These are phyloP conservation scores for Zophobas atratus DNA, from an alignment of 1,140 invertebrate species.

Conservation along the genomic window DNA sequence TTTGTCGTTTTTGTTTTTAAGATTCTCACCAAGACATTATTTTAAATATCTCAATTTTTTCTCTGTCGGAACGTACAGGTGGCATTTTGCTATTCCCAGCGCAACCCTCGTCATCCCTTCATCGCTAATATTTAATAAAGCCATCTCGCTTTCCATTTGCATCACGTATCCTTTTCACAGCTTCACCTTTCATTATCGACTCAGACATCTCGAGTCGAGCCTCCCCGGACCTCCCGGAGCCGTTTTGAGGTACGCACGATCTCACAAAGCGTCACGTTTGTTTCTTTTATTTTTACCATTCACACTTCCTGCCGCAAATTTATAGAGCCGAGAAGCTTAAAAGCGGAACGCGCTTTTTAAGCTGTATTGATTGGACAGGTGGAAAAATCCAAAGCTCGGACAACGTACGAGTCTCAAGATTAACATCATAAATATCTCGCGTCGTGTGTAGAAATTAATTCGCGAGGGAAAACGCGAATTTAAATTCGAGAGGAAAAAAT, in stretches of 20 bases:
- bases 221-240: constrained; percentile 15
- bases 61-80: too few species aligned
- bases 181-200: background rate
- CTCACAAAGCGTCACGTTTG: constrained; percentile 19
- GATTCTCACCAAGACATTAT: too few species aligned
- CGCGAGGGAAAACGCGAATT: background rate
- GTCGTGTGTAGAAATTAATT: background rate
- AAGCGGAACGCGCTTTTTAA: background rate
- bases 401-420: background rate
- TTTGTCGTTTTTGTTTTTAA: too few species aligned
- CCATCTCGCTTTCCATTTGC: background rate
- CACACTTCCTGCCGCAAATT: too few species aligned
- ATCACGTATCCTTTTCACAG: background rate
- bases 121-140: background rate
- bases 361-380: too few species aligned
- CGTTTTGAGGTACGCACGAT: constrained; percentile 20
- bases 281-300: background rate
- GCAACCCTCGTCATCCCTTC: background rate
- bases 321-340: background rate
- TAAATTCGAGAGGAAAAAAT: background rate
- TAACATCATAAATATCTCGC: background rate
- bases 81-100: background rate
- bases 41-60: too few species aligned
- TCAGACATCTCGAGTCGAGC: background rate
- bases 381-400: too few species aligned